phyloP scores from a whole-genome alignment of 53 echinoderm and acorn worm species.

The Mesocentrotus franciscanus region DNA sequence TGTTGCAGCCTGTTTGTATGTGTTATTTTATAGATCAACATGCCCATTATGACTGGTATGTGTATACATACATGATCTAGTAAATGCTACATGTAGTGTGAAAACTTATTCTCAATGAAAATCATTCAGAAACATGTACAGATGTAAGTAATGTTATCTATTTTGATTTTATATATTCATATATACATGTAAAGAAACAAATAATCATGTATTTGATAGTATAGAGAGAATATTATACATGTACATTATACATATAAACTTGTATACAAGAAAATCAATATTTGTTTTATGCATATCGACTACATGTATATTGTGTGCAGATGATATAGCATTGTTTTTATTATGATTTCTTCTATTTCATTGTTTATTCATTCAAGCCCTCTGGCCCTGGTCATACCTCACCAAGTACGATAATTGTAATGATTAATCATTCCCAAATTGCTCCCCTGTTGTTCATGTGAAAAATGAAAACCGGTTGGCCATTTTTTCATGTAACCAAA shows the following conservation, averaged over 20 bases:
- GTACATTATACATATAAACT: neutral
- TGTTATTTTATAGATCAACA: neutral
- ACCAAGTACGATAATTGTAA: too few species aligned
- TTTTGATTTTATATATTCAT: slow-evolving; percentile 55
- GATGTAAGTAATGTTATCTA: slow-evolving; percentile 49
- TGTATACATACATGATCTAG: neutral
- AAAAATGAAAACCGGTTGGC: too few species aligned
- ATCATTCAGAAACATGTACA: slow-evolving; percentile 19
- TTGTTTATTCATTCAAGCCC: neutral
- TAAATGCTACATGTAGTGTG: neutral
- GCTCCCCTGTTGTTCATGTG: too few species aligned
- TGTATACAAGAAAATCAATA: slow-evolving; percentile 32
- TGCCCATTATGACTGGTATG: neutral
- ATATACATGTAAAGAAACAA: slow-evolving; percentile 42
- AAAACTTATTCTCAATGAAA: neutral
- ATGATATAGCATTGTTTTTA: neutral
- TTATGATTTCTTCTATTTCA: neutral
- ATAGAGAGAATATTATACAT: slow-evolving; percentile 23
- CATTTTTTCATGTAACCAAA: too few species aligned
- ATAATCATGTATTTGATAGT: slow-evolving; percentile 58
- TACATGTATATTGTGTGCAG: neutral
- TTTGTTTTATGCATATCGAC: neutral
- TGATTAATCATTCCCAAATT: too few species aligned
- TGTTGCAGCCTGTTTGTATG: neutral
- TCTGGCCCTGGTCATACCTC: too few species aligned